phyloP scores from a whole-genome alignment of 2,113 vertebrate genomes.

The Promerops cafer region DNA sequence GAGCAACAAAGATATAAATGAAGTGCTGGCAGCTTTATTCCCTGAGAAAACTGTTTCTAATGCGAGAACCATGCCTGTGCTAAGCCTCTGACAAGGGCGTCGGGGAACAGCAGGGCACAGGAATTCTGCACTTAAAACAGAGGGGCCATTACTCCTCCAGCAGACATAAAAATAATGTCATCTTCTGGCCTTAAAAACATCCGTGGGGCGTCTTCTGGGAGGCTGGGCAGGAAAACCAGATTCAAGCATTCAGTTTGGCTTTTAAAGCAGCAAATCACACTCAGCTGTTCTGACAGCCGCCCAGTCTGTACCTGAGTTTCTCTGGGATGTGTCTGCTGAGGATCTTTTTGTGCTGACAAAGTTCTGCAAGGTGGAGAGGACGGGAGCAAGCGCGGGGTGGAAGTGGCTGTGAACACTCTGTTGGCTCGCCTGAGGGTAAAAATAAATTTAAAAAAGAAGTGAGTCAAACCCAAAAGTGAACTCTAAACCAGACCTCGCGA shows the following conservation, averaged over 20 bases:
- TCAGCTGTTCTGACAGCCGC: neutral
- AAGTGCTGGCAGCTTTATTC: constrained; percentile 61
- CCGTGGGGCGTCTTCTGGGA: neutral
- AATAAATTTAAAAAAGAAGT: neutral
- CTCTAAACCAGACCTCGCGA: neutral
- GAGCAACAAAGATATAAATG: constrained; percentile 12
- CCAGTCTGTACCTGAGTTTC: constrained; percentile 65
- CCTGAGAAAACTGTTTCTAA: constrained; percentile 3
- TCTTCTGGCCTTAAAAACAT: constrained; percentile 9
- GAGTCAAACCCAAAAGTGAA: neutral
- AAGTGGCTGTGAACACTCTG: constrained; percentile 66
- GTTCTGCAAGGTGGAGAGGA: constrained; percentile 63
- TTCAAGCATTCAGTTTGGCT: neutral
- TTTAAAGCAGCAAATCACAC: neutral
- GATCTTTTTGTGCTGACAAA: constrained; percentile 71
- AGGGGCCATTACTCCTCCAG: neutral
- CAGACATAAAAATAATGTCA: neutral
- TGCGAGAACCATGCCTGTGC: neutral
- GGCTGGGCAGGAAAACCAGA: neutral
- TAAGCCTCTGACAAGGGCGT: neutral
- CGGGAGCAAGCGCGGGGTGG: constrained; percentile 60
- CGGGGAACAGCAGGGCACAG: neutral
- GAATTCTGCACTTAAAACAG: neutral
- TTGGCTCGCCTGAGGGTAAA: constrained; percentile 73
- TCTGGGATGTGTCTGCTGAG: constrained; percentile 58